Evolutionary conservation across 1,140 invertebrate species (phyloP).

Genomic region (Oreohelix idahoensis): DNA sequence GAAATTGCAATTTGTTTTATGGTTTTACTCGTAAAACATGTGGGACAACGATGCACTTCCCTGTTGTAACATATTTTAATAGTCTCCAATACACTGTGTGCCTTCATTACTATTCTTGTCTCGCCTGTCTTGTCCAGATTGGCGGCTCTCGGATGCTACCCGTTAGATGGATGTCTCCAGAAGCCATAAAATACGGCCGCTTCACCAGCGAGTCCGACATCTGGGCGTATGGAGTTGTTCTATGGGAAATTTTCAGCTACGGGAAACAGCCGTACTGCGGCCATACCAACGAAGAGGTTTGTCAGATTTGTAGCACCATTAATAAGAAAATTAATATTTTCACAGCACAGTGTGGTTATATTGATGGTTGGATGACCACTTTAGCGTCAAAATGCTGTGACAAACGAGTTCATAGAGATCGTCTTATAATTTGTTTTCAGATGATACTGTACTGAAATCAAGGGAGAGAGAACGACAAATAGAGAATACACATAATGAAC

Average conservation of each 20-base stretch:
- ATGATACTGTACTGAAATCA: no score
- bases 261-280: constrained; percentile 95
- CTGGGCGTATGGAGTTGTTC: constrained; percentile 92
- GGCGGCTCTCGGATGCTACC: constrained; percentile 88
- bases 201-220: constrained; percentile 93
- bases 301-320: constrained; percentile 67
- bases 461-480: no score
- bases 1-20: neutral
- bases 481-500: no score
- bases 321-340: no score
- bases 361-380: no score
- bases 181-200: constrained; percentile 89
- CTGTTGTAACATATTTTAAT: neutral
- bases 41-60: neutral
- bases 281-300: constrained; percentile 96
- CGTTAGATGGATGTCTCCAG: constrained; percentile 94
- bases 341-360: no score
- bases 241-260: constrained; percentile 96
- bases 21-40: no score
- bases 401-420: no score
- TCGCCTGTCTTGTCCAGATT: constrained; percentile 68
- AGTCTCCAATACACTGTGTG: neutral
- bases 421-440: no score
- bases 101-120: constrained; percentile 13
- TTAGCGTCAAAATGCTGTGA: no score